Conservation (phyloP, 2,113 vertebrate species). For the Phaetusa simplex region DNA sequence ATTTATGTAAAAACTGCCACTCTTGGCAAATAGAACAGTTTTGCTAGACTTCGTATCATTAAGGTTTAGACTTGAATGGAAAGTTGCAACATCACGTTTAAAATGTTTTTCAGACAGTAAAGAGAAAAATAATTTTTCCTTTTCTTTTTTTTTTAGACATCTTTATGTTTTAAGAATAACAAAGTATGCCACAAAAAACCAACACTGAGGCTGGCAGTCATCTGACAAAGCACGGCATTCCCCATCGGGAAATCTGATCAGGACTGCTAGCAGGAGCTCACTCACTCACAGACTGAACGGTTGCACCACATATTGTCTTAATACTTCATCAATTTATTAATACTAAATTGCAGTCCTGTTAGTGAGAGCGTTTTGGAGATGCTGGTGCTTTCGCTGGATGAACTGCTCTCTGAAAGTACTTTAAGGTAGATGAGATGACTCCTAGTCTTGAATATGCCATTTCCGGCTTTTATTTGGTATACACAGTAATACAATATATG, state of each 20-base stretch:
- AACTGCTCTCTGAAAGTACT: background rate
- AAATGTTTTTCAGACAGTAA: background rate
- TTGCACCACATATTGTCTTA: background rate
- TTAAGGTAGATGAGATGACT: background rate
- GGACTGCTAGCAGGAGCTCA: background rate
- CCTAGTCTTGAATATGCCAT: background rate
- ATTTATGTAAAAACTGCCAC: background rate
- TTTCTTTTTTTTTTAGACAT: background rate
- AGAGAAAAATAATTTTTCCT: background rate
- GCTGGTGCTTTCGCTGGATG: background rate
- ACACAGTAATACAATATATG: background rate
- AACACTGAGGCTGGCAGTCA: background rate
- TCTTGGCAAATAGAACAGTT: background rate
- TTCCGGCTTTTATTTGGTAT: background rate
- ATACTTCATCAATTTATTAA: background rate
- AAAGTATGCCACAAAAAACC: background rate
- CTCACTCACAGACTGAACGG: background rate
- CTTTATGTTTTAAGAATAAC: background rate
- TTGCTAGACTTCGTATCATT: background rate
- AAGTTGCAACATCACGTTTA: background rate
- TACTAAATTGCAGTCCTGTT: background rate
- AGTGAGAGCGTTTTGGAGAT: background rate
- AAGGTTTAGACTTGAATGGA: background rate
- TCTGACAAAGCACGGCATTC: background rate
- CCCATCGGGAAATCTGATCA: background rate